These are phyloP conservation scores for Graphium colonna DNA, from an alignment of 2,888 invertebrate species.

Conservation along the genomic window DNA sequence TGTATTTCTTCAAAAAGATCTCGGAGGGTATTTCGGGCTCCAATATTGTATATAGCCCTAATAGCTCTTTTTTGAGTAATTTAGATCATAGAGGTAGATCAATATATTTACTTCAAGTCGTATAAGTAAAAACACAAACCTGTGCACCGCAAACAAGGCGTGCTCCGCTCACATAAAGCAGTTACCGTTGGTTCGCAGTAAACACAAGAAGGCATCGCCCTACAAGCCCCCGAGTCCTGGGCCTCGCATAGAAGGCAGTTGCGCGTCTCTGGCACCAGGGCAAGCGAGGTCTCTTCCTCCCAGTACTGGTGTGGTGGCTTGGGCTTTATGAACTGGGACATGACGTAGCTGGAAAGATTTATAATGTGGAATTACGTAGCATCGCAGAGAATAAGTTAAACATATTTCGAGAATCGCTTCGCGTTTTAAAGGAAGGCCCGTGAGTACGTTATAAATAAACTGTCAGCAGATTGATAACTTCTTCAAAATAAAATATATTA, in stretches of 20 bases:
- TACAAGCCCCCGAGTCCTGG: slow-evolving; percentile 66
- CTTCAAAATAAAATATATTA: too few species aligned
- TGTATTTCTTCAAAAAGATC: too few species aligned
- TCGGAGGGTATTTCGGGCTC: too few species aligned
- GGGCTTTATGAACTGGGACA: slow-evolving; percentile 65
- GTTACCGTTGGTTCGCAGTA: slow-evolving; percentile 71
- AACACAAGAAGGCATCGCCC: slow-evolving; percentile 69
- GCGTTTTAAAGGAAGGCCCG: too few species aligned
- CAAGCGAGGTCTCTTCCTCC: slow-evolving; percentile 66
- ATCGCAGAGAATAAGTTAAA: too few species aligned
- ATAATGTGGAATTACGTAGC: too few species aligned
- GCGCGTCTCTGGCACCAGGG: slow-evolving; percentile 60
- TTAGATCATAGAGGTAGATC: background rate
- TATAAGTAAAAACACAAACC: background rate
- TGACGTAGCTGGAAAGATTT: slow-evolving; percentile 59
- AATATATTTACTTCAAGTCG: background rate
- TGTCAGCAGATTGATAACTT: too few species aligned
- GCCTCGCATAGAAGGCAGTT: slow-evolving; percentile 69
- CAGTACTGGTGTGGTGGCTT: slow-evolving; percentile 70
- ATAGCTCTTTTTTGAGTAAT: too few species aligned
- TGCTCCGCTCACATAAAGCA: slow-evolving; percentile 63
- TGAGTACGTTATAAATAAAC: too few species aligned
- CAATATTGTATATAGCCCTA: too few species aligned
- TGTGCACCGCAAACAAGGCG: slow-evolving; percentile 66
- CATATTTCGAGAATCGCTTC: too few species aligned